These are phyloP conservation scores for Penaeus indicus DNA, from an alignment of 1,140 invertebrate species.

Conservation along the genomic window DNA sequence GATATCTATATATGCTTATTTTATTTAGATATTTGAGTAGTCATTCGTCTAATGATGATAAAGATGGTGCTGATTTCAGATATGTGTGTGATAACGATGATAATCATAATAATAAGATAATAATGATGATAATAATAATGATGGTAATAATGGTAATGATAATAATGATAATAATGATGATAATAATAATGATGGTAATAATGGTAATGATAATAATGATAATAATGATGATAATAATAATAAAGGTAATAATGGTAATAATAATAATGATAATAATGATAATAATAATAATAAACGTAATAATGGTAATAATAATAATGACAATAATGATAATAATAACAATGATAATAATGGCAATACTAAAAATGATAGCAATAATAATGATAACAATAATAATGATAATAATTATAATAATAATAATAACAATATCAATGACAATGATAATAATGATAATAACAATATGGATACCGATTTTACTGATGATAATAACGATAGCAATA, in stretches of 20 bases:
- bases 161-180: not conserved
- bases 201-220: slow-evolving; percentile 20
- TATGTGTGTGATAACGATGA: no score
- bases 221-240: not conserved
- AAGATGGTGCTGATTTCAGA: no score
- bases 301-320: not conserved
- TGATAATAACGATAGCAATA: not conserved
- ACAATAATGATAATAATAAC: not conserved
- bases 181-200: not conserved
- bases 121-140: slow-evolving; percentile 12
- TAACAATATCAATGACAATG: no score
- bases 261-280: not conserved
- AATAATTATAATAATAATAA: not conserved
- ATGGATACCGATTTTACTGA: no score
- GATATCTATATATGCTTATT: no score
- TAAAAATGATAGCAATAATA: not conserved
- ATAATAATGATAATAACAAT: no score
- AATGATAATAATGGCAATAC: not conserved
- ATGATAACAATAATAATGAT: not conserved
- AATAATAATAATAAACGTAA: not conserved
- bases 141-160: slow-evolving; percentile 6
- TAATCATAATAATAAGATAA: not conserved
- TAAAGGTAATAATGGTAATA: not conserved
- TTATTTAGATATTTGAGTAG: no score
- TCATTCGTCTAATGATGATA: no score